These are phyloP conservation scores for Labrus mixtus DNA, from an alignment of 2,113 vertebrate genomes.

Conservation along the genomic window DNA sequence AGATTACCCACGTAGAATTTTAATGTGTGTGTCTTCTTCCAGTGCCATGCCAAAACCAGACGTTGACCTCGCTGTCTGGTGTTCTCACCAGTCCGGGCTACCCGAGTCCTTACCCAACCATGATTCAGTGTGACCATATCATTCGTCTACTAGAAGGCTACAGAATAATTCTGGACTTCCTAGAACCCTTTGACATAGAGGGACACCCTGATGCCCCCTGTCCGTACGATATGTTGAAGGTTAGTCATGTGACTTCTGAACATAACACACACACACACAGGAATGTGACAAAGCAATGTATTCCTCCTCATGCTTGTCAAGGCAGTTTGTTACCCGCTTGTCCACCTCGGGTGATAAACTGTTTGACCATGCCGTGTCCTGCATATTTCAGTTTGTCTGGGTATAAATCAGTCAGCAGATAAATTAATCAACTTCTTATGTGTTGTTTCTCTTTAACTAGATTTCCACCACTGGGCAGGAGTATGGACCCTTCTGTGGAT, in stretches of 20 bases:
- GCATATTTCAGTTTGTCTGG: constrained; percentile 52
- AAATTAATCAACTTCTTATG: constrained; percentile 39
- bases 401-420: constrained; percentile 40
- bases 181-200: constrained; percentile 85
- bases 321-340: constrained; percentile 50
- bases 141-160: constrained; percentile 84
- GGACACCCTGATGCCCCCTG: constrained; percentile 78
- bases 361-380: constrained; percentile 34
- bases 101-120: constrained; percentile 81
- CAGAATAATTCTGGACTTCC: constrained; percentile 83
- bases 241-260: constrained; percentile 60
- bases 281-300: constrained; percentile 77
- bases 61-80: constrained; percentile 79
- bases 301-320: constrained; percentile 79
- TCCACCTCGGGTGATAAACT: constrained; percentile 60
- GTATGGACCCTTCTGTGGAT: constrained; percentile 86
- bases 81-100: constrained; percentile 84
- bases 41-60: constrained; percentile 82
- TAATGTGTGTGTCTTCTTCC: constrained; percentile 6
- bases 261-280: constrained; percentile 28
- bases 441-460: constrained; percentile 65
- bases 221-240: constrained; percentile 87
- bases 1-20: neutral
- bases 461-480: constrained; percentile 79
- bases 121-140: constrained; percentile 83